Conservation (phyloP, 2,113 vertebrate genomes). For the Peromyscus maniculatus region DNA sequence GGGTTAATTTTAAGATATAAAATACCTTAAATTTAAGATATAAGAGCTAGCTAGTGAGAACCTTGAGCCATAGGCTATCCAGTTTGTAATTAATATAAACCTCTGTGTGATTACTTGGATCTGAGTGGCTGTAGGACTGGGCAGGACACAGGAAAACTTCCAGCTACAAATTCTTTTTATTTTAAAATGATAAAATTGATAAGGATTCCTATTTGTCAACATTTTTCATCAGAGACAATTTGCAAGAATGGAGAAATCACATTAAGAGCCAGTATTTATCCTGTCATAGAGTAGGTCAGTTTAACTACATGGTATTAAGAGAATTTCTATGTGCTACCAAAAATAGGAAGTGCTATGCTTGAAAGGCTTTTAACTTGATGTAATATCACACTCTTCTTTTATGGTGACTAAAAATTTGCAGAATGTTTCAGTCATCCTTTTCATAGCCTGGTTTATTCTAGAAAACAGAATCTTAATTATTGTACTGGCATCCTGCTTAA, state of each 20-base stretch:
- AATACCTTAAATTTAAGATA: too few relatives aligned
- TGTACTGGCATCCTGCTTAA: background rate
- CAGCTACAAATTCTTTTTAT: background rate
- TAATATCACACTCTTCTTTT: background rate
- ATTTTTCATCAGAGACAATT: background rate
- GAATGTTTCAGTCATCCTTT: background rate
- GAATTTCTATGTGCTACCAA: background rate
- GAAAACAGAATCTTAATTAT: background rate
- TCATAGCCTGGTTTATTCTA: background rate
- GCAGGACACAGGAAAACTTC: too few relatives aligned
- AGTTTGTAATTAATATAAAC: too few relatives aligned
- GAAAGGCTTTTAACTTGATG: background rate
- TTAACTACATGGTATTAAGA: background rate
- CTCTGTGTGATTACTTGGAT: too few relatives aligned
- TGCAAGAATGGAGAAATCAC: background rate
- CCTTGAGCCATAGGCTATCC: too few relatives aligned
- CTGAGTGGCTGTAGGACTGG: too few relatives aligned
- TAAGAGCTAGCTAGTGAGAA: too few relatives aligned
- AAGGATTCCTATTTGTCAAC: background rate
- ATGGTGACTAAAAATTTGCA: background rate
- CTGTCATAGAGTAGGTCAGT: background rate
- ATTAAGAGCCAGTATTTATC: constrained; percentile 9
- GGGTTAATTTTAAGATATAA: too few relatives aligned
- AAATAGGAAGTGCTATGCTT: background rate
- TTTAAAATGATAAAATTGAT: constrained; percentile 32